phyloP scores from a whole-genome alignment of 2,797 vertebrate species.

The Callimico goeldii region DNA sequence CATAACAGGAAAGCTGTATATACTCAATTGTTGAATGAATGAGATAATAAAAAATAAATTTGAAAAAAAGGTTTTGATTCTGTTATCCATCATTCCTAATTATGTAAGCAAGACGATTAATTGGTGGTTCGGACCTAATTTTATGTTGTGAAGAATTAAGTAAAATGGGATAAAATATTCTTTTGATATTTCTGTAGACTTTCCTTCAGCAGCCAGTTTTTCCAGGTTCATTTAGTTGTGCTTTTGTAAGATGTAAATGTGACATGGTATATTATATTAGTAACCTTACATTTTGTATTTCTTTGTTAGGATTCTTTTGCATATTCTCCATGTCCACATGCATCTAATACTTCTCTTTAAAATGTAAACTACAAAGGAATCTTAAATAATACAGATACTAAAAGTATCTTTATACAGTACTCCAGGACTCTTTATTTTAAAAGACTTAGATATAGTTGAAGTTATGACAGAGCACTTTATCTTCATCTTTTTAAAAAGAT shows the following conservation, averaged over 20 bases:
- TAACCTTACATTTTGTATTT: constrained; percentile 76
- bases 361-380: constrained; percentile 77
- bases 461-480: constrained; percentile 29
- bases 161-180: not conserved
- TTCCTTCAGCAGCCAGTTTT: constrained; percentile 48
- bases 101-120: constrained; percentile 3
- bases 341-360: constrained; percentile 73
- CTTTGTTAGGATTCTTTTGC: constrained; percentile 80
- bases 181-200: constrained; percentile 37
- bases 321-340: constrained; percentile 66
- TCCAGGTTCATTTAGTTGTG: constrained; percentile 70
- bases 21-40: not conserved
- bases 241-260: constrained; percentile 72
- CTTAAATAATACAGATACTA: constrained; percentile 74
- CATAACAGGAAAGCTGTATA: not conserved
- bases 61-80: not conserved
- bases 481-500: constrained; percentile 1
- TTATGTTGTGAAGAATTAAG: constrained; percentile 31
- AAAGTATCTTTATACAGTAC: constrained; percentile 62
- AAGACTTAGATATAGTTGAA: constrained; percentile 59
- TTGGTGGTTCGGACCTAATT: not conserved
- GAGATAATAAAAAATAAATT: not conserved
- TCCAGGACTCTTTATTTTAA: constrained; percentile 45
- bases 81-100: constrained; percentile 28
- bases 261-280: constrained; percentile 77